These are phyloP conservation scores for Scomber scombrus DNA, from an alignment of 2,113 vertebrate genomes.

Conservation along the genomic window DNA sequence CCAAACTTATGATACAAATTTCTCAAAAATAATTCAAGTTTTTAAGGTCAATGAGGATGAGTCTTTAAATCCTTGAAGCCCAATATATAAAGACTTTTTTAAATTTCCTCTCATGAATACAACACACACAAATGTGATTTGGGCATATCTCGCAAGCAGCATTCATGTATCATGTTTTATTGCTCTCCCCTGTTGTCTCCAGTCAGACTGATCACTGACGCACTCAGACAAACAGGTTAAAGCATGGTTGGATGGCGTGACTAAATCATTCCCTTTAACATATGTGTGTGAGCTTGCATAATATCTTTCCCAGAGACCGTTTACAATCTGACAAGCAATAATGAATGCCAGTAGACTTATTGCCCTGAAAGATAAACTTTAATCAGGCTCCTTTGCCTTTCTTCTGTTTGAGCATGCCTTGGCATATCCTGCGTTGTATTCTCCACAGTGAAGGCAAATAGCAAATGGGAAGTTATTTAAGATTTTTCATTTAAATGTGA, in stretches of 20 bases:
- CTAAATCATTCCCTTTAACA: constrained; percentile 80
- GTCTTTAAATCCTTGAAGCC: constrained; percentile 52
- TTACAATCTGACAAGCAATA: constrained; percentile 87
- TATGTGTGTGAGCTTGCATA: constrained; percentile 84
- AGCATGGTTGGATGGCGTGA: constrained; percentile 65
- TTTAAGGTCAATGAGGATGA: constrained; percentile 47
- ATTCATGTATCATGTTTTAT: constrained; percentile 24
- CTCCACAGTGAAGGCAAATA: constrained; percentile 81
- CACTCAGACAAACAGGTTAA: constrained; percentile 75
- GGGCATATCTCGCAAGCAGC: not conserved
- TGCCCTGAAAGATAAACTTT: constrained; percentile 88
- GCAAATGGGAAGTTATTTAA: constrained; percentile 82
- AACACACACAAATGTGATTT: constrained; percentile 10
- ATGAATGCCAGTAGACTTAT: constrained; percentile 87
- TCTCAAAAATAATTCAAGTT: constrained; percentile 34
- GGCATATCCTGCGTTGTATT: constrained; percentile 81
- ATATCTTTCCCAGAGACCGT: constrained; percentile 80
- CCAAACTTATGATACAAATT: constrained; percentile 9
- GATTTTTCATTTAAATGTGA: constrained; percentile 85
- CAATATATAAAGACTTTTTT: constrained; percentile 48
- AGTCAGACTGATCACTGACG: constrained; percentile 60
- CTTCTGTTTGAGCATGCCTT: constrained; percentile 83
- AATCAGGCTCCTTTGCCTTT: constrained; percentile 85
- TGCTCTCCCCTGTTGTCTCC: constrained; percentile 31
- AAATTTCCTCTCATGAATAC: constrained; percentile 55